Base-by-base conservation (phyloP, 2,113 vertebrate genomes). In the Eretmochelys imbricata region DNA sequence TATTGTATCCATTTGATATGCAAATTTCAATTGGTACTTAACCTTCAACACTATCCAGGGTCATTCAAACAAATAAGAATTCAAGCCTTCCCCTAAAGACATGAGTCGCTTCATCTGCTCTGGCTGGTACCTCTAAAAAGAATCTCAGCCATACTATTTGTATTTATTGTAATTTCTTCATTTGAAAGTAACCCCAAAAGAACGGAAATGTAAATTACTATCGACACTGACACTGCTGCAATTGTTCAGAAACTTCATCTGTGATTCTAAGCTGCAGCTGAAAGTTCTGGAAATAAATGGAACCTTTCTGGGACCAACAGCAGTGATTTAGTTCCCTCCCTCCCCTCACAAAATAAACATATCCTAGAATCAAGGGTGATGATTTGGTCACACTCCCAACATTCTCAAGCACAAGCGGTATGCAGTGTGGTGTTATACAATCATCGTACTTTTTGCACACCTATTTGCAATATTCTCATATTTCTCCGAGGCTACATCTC, bases 171-270 rank as follows among this genome's bases (percentile, higher is more conserved):
- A 90, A 86, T 69, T 91, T 90, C 46, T 87, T 82, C 49, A 57
- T 19, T 69, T 50, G 89, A 91, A 80, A 20, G 4, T 35, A 87
- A 90, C 5, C 11, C 20, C 16, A 13, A n/a, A 93, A 89, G 16
- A 90, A 86, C 4, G 79, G 51, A 84, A 91, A 86, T 25, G 72
- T 79, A 90, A 84, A 90, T 72, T 84, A 62, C 20, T 84, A 31
- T 50, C 38, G 8, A 51, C 10, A 38, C 11, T 81, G 75, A 85
- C 31, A 88, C 8, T 25, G 48, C 90, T 50, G 31, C 49, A 82
- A 7, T 6, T 80, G 48, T 59, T 92, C 31, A 91, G 16, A 10
- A 62, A 78, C 24, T 48, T 50, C 55, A 82, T 31, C 31, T 19
- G 7, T 59, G 29, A 22, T 29, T 76, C 24, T 65, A 65, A 65